Evolutionary conservation across 2,113 vertebrate species (phyloP).

Genomic region (Crotalus tigris): DNA sequence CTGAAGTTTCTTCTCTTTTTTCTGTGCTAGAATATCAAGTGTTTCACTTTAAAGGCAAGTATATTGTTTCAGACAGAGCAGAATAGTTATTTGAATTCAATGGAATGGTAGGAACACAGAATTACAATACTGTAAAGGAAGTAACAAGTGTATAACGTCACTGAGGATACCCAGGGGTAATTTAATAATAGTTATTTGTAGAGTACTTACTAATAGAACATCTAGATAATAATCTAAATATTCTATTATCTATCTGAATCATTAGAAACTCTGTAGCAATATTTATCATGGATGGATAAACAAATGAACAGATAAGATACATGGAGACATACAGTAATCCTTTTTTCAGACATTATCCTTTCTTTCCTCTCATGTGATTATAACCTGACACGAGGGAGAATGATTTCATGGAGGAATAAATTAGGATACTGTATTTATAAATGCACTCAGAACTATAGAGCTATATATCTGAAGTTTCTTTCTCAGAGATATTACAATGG

Average conservation of each 20-base stretch:
- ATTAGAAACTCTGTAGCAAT: background rate
- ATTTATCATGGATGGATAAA: background rate
- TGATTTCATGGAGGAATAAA: background rate
- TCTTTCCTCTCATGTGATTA: background rate
- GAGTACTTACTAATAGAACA: background rate
- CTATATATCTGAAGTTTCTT: background rate
- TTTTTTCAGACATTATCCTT: background rate
- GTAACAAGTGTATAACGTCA: slow-evolving; percentile 31
- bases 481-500: background rate
- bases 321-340: background rate
- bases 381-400: background rate
- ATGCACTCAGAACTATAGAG: background rate
- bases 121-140: slow-evolving; percentile 50
- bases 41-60: slow-evolving; percentile 42
- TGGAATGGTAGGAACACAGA: slow-evolving; percentile 62
- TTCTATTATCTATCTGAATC: slow-evolving; percentile 5
- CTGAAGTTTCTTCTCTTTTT: slow-evolving; percentile 14
- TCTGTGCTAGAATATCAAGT: slow-evolving; percentile 35
- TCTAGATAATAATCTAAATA: slow-evolving; percentile 7
- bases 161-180: slow-evolving; percentile 41
- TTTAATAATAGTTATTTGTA: slow-evolving; percentile 24
- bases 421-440: background rate
- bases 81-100: slow-evolving; percentile 41
- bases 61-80: slow-evolving; percentile 31
- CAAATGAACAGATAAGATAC: background rate